A percentile compares a stretch with the other conserved stretches of the same genome.
These are phyloP conservation scores for Ceratitis capitata DNA, from an alignment of 1,140 invertebrate genomes.

Conservation along the genomic window DNA sequence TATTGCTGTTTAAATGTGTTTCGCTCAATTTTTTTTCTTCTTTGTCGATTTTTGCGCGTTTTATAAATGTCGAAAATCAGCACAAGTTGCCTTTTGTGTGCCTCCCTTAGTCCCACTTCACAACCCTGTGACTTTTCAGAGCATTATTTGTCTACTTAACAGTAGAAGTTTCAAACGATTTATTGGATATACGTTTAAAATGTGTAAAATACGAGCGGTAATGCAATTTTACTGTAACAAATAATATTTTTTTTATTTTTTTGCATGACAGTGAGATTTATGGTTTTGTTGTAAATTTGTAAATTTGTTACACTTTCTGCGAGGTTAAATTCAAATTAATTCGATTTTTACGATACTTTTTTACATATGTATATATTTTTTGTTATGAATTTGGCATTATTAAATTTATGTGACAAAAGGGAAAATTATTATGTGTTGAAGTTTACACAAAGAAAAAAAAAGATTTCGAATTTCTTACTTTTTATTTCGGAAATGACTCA, in stretches of 20 bases:
- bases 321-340: too few relatives aligned
- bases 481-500: too few relatives aligned
- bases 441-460: not conserved
- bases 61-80: constrained; percentile 15
- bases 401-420: not conserved
- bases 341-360: too few relatives aligned
- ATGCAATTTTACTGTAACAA: too few relatives aligned
- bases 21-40: not conserved
- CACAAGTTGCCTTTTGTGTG: not conserved
- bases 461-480: too few relatives aligned
- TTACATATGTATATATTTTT: not conserved
- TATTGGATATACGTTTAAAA: not conserved
- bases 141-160: not conserved
- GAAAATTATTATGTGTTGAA: not conserved
- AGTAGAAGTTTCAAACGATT: not conserved
- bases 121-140: too few relatives aligned
- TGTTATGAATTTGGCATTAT: not conserved
- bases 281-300: not conserved
- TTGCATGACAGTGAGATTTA: not conserved
- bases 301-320: too few relatives aligned
- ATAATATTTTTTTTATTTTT: too few relatives aligned
- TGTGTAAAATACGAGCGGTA: not conserved
- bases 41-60: not conserved
- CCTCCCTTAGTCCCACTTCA: not conserved
- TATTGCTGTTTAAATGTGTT: not conserved